These are phyloP conservation scores for Brachyptera risi DNA, from an alignment of 2,888 invertebrate genomes.

Conservation along the genomic window DNA sequence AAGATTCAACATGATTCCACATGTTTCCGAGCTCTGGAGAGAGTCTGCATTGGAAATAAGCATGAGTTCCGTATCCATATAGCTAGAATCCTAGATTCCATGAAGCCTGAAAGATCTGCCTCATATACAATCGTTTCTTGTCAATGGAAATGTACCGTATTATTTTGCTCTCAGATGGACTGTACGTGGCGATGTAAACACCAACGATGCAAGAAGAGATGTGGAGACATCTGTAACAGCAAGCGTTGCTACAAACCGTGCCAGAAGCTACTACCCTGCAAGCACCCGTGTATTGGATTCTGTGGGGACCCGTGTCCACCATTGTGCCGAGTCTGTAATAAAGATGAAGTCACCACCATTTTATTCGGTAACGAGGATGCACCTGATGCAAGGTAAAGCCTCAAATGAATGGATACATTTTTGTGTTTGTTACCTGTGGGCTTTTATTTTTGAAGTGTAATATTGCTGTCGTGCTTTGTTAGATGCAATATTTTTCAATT, in stretches of 20 bases:
- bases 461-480: too few species aligned
- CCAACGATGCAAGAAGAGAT: constrained; percentile 47
- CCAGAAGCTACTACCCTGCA: constrained; percentile 47
- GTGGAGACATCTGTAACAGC: constrained; percentile 48
- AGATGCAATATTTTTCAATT: too few species aligned
- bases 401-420: too few species aligned
- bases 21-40: too few species aligned
- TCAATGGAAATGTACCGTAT: too few species aligned
- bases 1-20: too few species aligned
- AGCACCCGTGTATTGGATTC: constrained; percentile 60
- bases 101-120: not conserved
- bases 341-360: constrained; percentile 44
- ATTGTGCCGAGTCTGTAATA: constrained; percentile 54
- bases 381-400: constrained; percentile 52
- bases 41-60: too few species aligned
- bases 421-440: too few species aligned
- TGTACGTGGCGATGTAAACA: constrained; percentile 50
- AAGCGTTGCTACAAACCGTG: constrained; percentile 49
- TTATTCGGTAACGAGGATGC: constrained; percentile 51
- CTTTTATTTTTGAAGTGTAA: too few species aligned
- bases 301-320: constrained; percentile 69
- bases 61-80: too few species aligned
- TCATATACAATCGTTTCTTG: not conserved
- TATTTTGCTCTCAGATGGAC: not conserved
- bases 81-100: too few species aligned